A percentile compares a stretch with the other conserved stretches of the same genome.
phyloP scores from a whole-genome alignment of 2,113 vertebrate genomes.

The Podarcis cretensis region DNA sequence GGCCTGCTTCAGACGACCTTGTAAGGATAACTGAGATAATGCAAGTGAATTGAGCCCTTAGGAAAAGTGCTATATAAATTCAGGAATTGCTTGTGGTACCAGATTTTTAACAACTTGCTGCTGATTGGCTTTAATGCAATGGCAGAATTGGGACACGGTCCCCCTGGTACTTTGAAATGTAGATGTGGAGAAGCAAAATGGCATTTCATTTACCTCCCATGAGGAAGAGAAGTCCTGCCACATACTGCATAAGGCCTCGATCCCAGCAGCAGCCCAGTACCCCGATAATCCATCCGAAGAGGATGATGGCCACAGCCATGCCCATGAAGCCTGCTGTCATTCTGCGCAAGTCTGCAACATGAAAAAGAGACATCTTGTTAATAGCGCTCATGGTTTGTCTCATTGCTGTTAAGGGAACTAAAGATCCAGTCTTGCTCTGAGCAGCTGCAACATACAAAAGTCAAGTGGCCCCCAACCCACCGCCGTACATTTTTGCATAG shows the following conservation, averaged over 20 bases:
- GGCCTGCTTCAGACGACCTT: not conserved
- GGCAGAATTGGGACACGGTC: not conserved
- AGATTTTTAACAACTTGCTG: not conserved
- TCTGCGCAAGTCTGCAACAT: slow-evolving; percentile 87
- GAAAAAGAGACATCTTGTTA: slow-evolving; percentile 29
- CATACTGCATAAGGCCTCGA: slow-evolving; percentile 98
- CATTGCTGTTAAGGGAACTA: not conserved
- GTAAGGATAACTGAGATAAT: no score
- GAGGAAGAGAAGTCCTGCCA: slow-evolving; percentile 97
- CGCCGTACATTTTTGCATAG: not conserved
- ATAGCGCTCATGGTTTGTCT: not conserved
- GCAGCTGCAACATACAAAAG: not conserved
- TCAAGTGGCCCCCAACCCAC: not conserved
- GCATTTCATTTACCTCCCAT: slow-evolving; percentile 90
- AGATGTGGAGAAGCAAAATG: not conserved
- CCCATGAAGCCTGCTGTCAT: slow-evolving; percentile 99
- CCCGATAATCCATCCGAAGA: slow-evolving; percentile 96
- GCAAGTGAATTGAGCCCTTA: not conserved
- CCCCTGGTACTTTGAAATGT: not conserved
- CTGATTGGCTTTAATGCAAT: not conserved
- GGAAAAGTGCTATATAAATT: not conserved
- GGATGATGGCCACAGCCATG: slow-evolving; percentile 98
- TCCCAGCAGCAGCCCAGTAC: slow-evolving; percentile 98
- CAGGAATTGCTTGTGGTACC: not conserved
- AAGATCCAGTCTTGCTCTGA: not conserved